Conservation (phyloP, 1,140 invertebrate species). For the Drosophila ogumai region DNA sequence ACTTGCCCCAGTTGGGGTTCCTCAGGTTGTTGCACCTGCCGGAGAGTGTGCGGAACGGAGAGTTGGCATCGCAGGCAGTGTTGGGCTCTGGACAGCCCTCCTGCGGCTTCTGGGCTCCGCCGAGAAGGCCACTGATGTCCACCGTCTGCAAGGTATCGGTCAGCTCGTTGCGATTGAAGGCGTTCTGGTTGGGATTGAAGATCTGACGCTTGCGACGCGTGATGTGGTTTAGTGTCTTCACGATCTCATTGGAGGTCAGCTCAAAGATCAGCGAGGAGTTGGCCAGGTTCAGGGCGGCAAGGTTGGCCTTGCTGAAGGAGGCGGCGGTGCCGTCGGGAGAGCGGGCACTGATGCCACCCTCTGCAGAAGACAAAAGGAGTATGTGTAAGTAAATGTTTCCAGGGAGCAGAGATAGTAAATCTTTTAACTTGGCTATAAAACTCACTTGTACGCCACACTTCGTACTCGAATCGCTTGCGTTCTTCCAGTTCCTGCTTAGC, state of each 20-base stretch:
- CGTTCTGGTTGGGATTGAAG: constrained; percentile 89
- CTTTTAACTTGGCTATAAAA: background rate
- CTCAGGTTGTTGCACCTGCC: constrained; percentile 97
- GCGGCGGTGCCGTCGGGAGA: constrained; percentile 94
- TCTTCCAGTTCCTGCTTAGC: constrained; percentile 90
- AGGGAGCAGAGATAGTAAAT: background rate
- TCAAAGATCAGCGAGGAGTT: constrained; percentile 95
- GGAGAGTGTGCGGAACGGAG: constrained; percentile 92
- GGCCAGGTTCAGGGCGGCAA: constrained; percentile 91
- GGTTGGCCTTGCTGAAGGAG: constrained; percentile 94
- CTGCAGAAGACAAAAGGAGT: constrained; percentile 83
- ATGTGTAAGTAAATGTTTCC: background rate
- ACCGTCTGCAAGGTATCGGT: constrained; percentile 90
- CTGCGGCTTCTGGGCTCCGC: constrained; percentile 80
- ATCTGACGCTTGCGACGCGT: constrained; percentile 89
- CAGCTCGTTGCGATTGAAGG: constrained; percentile 89
- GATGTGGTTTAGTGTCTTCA: constrained; percentile 88
- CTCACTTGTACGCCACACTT: constrained; percentile 87
- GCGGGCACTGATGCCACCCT: constrained; percentile 92
- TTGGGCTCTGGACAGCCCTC: constrained; percentile 87
- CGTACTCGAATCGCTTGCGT: constrained; percentile 91
- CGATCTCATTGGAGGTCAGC: constrained; percentile 93
- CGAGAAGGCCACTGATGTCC: constrained; percentile 87
- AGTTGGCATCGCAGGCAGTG: constrained; percentile 91
- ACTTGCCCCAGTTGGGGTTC: constrained; percentile 93